A percentile compares a stretch with the other conserved stretches of the same genome.
Conservation (phyloP, 1,140 invertebrate species). For the Aphidius ervi region DNA sequence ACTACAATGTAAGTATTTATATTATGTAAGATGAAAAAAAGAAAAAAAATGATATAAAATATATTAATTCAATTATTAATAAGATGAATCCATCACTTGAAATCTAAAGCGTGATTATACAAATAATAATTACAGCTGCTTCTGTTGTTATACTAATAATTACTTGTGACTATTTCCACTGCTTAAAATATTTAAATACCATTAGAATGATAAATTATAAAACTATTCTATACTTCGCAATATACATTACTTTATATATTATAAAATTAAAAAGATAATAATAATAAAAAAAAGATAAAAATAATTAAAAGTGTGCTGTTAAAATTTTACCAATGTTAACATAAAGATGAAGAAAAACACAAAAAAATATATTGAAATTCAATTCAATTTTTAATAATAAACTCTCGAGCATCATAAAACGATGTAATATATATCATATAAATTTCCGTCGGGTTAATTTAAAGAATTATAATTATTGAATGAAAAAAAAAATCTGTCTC, state of each 20-base stretch:
- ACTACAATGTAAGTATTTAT: constrained; percentile 16
- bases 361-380: no score
- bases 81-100: not conserved
- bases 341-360: not conserved
- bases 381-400: not conserved
- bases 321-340: not conserved
- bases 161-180: constrained; percentile 13
- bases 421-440: not conserved
- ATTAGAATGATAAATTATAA: constrained; percentile 13
- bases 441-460: not conserved
- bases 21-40: constrained; percentile 1
- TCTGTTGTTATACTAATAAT: constrained; percentile 12
- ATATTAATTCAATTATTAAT: not conserved
- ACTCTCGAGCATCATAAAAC: not conserved
- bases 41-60: constrained; percentile 2
- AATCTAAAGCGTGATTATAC: constrained; percentile 1
- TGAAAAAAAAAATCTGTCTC: not conserved
- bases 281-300: not conserved
- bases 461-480: not conserved
- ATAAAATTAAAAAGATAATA: not conserved
- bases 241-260: no score
- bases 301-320: not conserved
- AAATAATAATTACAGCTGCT: constrained; percentile 10
- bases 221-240: not conserved
- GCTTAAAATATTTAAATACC: constrained; percentile 11